These are phyloP conservation scores for Hydrozoanthus gracilis DNA, from an alignment of 92 coral and sea anemone species.

Conservation along the genomic window DNA sequence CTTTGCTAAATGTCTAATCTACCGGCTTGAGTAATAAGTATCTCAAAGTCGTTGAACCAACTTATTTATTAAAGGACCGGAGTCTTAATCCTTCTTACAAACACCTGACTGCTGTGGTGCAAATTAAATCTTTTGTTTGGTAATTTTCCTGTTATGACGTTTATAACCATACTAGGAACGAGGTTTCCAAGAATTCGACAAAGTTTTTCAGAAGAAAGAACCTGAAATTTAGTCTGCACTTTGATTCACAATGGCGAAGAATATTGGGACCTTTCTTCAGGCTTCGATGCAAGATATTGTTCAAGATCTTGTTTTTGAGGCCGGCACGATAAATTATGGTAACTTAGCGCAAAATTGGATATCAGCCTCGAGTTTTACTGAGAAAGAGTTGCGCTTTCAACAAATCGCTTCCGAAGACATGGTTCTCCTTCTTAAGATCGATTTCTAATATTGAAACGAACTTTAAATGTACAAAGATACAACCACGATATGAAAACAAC, in stretches of 20 bases:
- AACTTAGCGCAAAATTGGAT: background rate
- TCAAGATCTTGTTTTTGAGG: conserved; percentile 32
- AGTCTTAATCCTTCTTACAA: too few species aligned
- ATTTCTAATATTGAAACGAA: background rate
- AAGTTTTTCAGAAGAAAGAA: background rate
- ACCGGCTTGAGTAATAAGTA: too few species aligned
- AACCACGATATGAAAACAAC: background rate
- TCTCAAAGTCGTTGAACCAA: too few species aligned
- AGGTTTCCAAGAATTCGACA: background rate
- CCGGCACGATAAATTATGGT: background rate
- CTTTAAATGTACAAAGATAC: background rate
- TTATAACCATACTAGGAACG: conserved; percentile 12
- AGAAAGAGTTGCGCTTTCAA: background rate
- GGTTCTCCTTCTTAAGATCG: background rate
- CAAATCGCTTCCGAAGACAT: background rate
- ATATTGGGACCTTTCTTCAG: background rate
- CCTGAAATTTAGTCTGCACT: background rate
- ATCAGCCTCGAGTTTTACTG: background rate
- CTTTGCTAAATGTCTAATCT: too few species aligned
- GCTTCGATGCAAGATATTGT: conserved; percentile 14
- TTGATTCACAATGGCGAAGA: background rate
- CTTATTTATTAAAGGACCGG: too few species aligned
- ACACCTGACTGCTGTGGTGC: too few species aligned
- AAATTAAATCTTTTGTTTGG: too few species aligned
- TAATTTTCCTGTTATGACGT: background rate